Evolutionary conservation across 2,888 invertebrate species (phyloP).

Genomic region (Venusia cambrica): DNA sequence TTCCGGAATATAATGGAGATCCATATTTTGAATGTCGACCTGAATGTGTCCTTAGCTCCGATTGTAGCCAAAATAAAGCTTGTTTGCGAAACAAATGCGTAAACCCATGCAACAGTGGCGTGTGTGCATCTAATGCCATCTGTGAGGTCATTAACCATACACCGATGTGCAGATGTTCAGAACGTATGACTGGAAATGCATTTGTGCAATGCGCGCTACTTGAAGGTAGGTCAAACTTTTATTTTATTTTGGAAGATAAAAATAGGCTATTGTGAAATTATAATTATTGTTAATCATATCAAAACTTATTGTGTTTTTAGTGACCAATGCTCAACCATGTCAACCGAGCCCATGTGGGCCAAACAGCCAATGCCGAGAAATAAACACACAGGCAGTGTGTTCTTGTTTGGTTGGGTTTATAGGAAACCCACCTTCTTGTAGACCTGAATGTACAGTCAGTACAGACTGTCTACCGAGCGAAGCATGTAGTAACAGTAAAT

Average conservation of each 20-base stretch:
- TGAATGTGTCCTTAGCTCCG: slow-evolving; percentile 85
- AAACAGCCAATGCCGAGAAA: slow-evolving; percentile 87
- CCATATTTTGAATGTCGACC: slow-evolving; percentile 86
- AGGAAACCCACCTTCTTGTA: slow-evolving; percentile 88
- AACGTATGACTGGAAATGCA: slow-evolving; percentile 85
- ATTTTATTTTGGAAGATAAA: no score
- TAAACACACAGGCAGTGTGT: slow-evolving; percentile 87
- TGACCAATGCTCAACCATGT: slow-evolving; percentile 55
- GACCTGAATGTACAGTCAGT: slow-evolving; percentile 88
- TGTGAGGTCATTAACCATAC: slow-evolving; percentile 88
- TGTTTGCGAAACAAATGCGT: slow-evolving; percentile 85
- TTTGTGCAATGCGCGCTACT: slow-evolving; percentile 81
- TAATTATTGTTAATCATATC: no score
- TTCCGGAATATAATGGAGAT: slow-evolving; percentile 83
- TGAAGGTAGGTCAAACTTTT: slow-evolving; percentile 64
- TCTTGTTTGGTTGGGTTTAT: slow-evolving; percentile 86
- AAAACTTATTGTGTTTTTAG: slow-evolving; percentile 42
- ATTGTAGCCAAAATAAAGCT: slow-evolving; percentile 83
- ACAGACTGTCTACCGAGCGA: slow-evolving; percentile 87
- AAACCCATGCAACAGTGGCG: slow-evolving; percentile 85
- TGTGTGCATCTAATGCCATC: slow-evolving; percentile 85
- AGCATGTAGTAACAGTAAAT: slow-evolving; percentile 90
- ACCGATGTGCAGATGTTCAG: slow-evolving; percentile 86
- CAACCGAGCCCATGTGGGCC: slow-evolving; percentile 87
- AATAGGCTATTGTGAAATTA: no score